These are phyloP conservation scores for Bombylius major DNA, from an alignment of 2,888 invertebrate species.

Conservation along the genomic window DNA sequence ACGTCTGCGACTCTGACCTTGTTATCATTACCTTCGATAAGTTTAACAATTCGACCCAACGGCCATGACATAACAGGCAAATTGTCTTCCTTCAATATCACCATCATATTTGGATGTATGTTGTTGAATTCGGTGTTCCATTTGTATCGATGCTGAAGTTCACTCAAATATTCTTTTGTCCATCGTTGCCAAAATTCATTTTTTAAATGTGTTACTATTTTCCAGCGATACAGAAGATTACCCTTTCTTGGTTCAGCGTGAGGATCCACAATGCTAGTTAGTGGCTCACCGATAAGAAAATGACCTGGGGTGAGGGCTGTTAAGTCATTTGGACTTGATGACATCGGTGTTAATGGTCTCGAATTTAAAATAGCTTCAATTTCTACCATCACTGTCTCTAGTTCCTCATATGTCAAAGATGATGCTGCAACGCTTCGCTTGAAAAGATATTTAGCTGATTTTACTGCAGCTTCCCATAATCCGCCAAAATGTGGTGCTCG, in stretches of 20 bases:
- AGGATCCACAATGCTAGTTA: not conserved
- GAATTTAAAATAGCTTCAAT: not conserved
- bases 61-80: not conserved
- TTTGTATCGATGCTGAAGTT: not conserved
- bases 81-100: not conserved
- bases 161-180: not conserved
- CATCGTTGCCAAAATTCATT: too few relatives aligned
- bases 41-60: not conserved
- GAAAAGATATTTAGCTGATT: not conserved
- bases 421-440: not conserved
- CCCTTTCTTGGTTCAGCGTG: constrained; percentile 5
- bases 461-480: not conserved
- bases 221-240: constrained; percentile 19
- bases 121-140: not conserved
- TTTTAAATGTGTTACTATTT: not conserved
- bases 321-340: not conserved
- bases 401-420: not conserved
- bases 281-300: not conserved
- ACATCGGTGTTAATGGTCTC: not conserved
- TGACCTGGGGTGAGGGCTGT: too few relatives aligned
- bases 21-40: not conserved
- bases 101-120: not conserved
- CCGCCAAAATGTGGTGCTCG: not conserved
- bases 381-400: not conserved
- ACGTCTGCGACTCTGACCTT: not conserved